Conservation (phyloP, 30 jellyfish, hydroid and myxozoan species). For the Mastigias papua region DNA sequence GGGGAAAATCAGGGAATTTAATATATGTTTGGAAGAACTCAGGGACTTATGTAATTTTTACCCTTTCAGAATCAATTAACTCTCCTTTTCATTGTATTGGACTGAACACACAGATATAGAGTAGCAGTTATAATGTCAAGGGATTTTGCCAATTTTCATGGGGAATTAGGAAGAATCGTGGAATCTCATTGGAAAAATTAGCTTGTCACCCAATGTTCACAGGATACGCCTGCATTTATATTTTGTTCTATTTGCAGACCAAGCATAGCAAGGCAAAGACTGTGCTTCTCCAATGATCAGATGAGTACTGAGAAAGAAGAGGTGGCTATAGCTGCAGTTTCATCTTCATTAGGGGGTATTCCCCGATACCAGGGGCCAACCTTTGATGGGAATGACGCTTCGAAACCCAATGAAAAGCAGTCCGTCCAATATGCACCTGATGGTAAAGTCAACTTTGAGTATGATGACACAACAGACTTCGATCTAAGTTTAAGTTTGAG, state of each 20-base stretch:
- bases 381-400: background rate
- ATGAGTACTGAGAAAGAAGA: background rate
- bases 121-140: no score
- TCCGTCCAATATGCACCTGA: background rate
- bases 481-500: background rate
- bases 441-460: background rate
- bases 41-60: no score
- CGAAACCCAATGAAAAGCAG: background rate
- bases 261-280: constrained; percentile 6
- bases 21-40: no score
- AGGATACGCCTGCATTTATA: background rate
- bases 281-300: constrained; percentile 24
- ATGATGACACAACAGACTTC: background rate
- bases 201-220: background rate
- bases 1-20: no score
- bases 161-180: no score
- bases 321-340: background rate
- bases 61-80: no score
- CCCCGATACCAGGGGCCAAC: background rate
- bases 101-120: no score
- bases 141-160: no score
- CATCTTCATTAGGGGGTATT: background rate
- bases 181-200: background rate
- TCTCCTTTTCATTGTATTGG: no score
- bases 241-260: background rate